Base-by-base conservation (phyloP, 2,888 invertebrate species). In the Cerceris ruficornis region DNA sequence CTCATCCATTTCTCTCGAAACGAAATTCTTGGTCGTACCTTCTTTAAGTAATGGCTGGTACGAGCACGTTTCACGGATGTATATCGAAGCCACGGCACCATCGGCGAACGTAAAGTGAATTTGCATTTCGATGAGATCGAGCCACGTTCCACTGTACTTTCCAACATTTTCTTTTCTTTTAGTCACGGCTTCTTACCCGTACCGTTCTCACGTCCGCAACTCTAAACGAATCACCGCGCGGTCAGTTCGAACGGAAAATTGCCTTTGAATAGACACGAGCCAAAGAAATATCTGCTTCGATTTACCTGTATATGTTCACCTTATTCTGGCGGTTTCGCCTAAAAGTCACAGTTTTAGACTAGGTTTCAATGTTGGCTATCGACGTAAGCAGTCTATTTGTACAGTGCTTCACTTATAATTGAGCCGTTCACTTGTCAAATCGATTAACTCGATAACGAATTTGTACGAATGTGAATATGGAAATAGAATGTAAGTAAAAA, bases 91-190 rank as follows among this genome's bases (percentile, higher is more conserved):
- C 41, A 59, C 28, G n/a, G 39, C 15, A 57, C 57, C 64, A 42
- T 54, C 74, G 64, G 41, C 74, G 58, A 67, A 74, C 80, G 80
- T 71, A 59, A 57, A 70, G 69, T 75, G 80, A 83, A 83, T 83
- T 83, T 83, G 77, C 82, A 83, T 83, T 77, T 80, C 80, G 83
- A 70, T 75, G 68, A 75, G 76, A 79, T 72, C 80, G 76, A 65
- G n/a, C 67, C 67, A 59, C 67, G 60, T 74, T 74, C 41, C 64
- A 49, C 50, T 49, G 57, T 15, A 49, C 17, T 59, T 69, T 69
- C 49, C 28, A 58, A 59, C 66, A 60, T 42, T 28, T 58, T 64
- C 64, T 69, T 76, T 80, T 76, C 69, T 66, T 71, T 75, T 65
- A 75, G 67, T 7, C 67, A 49, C 59, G 28, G 66, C 6, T 15